phyloP scores from a whole-genome alignment of 2,797 vertebrate species.

The Antrozous pallidus region DNA sequence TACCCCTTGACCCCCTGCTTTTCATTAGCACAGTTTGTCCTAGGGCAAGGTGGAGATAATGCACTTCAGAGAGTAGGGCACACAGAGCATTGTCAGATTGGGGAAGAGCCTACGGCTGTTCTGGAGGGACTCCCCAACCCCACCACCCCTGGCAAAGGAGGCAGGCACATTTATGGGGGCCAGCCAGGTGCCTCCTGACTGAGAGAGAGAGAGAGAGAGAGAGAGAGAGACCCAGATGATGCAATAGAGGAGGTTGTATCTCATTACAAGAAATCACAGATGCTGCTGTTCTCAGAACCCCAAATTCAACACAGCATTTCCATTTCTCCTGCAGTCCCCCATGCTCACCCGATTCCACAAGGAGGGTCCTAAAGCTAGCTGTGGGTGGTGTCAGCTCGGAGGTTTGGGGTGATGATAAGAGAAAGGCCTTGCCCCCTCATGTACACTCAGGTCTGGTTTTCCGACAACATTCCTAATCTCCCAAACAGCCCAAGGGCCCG shows the following conservation, averaged over 20 bases:
- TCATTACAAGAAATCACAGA: neutral
- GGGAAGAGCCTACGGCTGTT: too few species aligned
- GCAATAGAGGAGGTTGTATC: neutral
- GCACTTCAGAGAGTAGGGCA: too few species aligned
- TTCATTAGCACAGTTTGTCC: too few species aligned
- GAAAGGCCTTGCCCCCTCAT: neutral
- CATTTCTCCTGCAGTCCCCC: neutral
- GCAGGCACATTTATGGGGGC: neutral
- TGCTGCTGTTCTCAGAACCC: fast-evolving
- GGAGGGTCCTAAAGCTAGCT: neutral
- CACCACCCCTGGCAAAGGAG: neutral
- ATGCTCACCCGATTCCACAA: neutral
- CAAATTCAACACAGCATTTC: neutral
- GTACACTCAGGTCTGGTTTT: neutral
- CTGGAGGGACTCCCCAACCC: too few species aligned
- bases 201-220: neutral
- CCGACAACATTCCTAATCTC: neutral
- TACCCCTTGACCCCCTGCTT: too few species aligned
- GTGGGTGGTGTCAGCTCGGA: neutral
- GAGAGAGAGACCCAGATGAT: neutral
- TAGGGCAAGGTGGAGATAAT: too few species aligned
- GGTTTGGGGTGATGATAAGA: neutral
- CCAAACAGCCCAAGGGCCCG: neutral
- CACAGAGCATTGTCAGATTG: too few species aligned
- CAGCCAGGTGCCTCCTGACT: neutral